These are phyloP conservation scores for Diarsia rubi DNA, from an alignment of 2,888 invertebrate genomes.

Conservation along the genomic window DNA sequence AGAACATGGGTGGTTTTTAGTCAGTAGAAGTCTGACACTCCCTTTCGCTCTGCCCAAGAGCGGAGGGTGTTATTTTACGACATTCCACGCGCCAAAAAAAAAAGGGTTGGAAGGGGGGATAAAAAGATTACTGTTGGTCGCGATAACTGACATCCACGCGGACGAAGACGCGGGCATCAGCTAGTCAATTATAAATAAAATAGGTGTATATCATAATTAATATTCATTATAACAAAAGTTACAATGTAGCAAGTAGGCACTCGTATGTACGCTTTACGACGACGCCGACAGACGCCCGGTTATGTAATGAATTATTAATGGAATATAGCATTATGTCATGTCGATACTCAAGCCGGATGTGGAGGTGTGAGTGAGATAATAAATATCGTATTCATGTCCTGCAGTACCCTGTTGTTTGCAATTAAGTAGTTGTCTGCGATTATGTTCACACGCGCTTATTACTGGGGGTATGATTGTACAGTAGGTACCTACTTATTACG, in stretches of 20 bases:
- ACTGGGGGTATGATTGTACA: not conserved
- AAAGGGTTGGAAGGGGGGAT: no score
- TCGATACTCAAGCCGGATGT: slow-evolving; percentile 29
- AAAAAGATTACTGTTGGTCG: no score
- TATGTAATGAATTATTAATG: slow-evolving; percentile 50
- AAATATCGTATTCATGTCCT: slow-evolving; percentile 13
- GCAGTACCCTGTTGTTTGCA: slow-evolving; percentile 2
- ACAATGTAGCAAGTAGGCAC: slow-evolving; percentile 18
- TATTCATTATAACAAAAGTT: slow-evolving; percentile 3
- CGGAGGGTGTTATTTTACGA: no score
- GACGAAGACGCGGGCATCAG: no score
- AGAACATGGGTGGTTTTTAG: no score
- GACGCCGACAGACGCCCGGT: slow-evolving; percentile 26
- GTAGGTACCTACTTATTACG: no score
- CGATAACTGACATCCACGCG: no score
- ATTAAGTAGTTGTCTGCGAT: slow-evolving; percentile 2
- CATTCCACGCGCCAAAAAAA: no score
- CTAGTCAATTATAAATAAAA: no score
- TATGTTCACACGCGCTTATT: slow-evolving; percentile 14
- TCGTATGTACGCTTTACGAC: not conserved
- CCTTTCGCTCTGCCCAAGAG: no score
- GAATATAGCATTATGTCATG: slow-evolving; percentile 47
- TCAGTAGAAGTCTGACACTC: no score
- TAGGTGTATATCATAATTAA: not conserved
- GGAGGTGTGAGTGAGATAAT: slow-evolving; percentile 4